phyloP scores from a whole-genome alignment of 2,888 invertebrate species.

The Nemoura dubitans region DNA sequence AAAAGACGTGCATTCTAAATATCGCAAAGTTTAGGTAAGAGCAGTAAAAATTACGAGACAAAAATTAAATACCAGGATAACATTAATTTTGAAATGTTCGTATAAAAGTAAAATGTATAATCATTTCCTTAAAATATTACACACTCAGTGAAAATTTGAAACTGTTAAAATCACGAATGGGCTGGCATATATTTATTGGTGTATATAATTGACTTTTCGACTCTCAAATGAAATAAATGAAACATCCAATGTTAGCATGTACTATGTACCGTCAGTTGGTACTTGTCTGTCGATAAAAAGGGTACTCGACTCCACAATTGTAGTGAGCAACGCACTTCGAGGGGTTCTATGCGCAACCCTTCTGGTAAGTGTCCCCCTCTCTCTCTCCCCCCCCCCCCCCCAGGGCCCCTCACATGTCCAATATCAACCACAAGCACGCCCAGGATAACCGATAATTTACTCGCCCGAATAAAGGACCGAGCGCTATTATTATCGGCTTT shows the following conservation, averaged over 20 bases:
- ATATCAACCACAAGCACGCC: conserved; percentile 14
- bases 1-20: no score
- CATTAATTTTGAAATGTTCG: no score
- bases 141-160: no score
- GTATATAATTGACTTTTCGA: no score
- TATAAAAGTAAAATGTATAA: no score
- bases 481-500: conserved; percentile 14
- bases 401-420: conserved; percentile 13
- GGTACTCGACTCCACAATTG: background rate
- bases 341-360: conserved; percentile 21
- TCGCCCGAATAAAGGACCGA: background rate
- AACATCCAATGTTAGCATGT: conserved; percentile 9
- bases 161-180: no score
- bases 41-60: no score
- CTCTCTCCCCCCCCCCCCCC: background rate
- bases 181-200: no score
- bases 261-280: no score
- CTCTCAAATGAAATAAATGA: background rate
- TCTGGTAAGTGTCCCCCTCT: background rate
- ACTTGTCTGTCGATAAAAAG: background rate
- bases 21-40: no score
- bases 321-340: conserved; percentile 16
- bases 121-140: no score
- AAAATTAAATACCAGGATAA: no score
- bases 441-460: conserved; percentile 33